Base-by-base conservation (phyloP, 2,888 invertebrate genomes). In the Drosophila parthenogenetica region DNA sequence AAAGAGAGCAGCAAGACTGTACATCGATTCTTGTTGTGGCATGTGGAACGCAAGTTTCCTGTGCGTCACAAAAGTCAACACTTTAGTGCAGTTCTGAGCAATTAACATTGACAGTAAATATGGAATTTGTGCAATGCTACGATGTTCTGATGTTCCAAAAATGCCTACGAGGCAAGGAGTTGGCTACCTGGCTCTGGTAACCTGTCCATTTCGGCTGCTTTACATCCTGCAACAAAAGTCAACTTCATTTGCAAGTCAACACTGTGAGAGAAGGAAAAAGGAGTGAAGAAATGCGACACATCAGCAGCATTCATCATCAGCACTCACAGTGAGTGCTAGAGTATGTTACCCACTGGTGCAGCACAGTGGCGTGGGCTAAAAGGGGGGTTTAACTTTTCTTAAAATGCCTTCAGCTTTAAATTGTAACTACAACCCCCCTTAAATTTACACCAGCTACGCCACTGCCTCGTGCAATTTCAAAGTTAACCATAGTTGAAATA, bases 81-180 rank as follows among this genome's bases (percentile, higher is more conserved):
- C 84, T 88, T 85, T 85, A 80, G 81, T 80, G 87, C 85, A 85
- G 85, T 87, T 86, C 77, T 57, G 50, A 82, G 86, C 84, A 85
- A 85, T 85, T 85, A 88, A 88, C 85, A 80, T 80, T 88, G 85
- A 79, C 85, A 85, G 85, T 88, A 85, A 85, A 85, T 85, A 85
- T 85, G 84, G 84, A 88, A 85, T 88, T 88, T 88, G 77, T 62
- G 74, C 75, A 73, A 66, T 67, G 57, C 5, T 22, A 70, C 68
- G 57, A 64, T 67, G 57, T 22, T 22, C 73, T 64, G 57, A 64
- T 48, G 53, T 65, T 70, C 65, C 78, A 75, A 86, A 86, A 86
- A 83, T 85, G 88, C 88, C 85, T 86, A 77, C 79, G 57, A 74
- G 88, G 87, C 87, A 73, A 50, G 13, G 19, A 10, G 29, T 14